Evolutionary conservation across 2,113 vertebrate genomes (phyloP).

Genomic region (Pionites leucogaster): DNA sequence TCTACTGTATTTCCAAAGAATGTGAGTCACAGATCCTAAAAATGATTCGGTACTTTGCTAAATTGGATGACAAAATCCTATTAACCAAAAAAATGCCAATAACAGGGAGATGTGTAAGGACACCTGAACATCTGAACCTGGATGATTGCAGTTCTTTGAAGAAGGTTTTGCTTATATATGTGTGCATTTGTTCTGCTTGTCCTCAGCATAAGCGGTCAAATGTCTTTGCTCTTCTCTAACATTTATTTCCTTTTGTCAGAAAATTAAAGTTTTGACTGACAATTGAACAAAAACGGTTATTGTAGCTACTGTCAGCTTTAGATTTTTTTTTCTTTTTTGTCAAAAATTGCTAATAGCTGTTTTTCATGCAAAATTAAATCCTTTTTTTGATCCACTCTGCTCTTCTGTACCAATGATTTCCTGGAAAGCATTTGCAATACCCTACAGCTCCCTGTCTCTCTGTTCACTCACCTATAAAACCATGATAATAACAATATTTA

Average conservation of each 20-base stretch:
- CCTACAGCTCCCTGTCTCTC: neutral
- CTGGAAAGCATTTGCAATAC: neutral
- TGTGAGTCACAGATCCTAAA: neutral
- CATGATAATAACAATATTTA: constrained; percentile 3
- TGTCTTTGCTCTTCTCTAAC: neutral
- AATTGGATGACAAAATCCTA: neutral
- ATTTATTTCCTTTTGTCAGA: neutral
- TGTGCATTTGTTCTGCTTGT: neutral
- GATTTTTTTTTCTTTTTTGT: neutral
- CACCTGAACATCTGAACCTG: neutral
- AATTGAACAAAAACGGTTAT: neutral
- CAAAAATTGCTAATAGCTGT: neutral
- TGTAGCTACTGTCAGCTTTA: neutral
- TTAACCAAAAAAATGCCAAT: neutral
- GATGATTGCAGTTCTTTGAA: neutral
- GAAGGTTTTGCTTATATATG: neutral
- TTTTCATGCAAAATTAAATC: neutral
- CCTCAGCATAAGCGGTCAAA: neutral
- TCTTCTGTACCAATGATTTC: neutral
- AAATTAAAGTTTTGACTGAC: neutral
- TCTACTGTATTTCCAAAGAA: neutral
- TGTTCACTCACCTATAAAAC: neutral
- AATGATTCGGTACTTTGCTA: accelerated
- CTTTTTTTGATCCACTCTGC: neutral
- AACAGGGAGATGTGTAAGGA: neutral